Evolutionary conservation across 2,113 vertebrate species (phyloP), one percentile per base, ranked within the genome.

Genomic region (Zosterops pallidus): DNA sequence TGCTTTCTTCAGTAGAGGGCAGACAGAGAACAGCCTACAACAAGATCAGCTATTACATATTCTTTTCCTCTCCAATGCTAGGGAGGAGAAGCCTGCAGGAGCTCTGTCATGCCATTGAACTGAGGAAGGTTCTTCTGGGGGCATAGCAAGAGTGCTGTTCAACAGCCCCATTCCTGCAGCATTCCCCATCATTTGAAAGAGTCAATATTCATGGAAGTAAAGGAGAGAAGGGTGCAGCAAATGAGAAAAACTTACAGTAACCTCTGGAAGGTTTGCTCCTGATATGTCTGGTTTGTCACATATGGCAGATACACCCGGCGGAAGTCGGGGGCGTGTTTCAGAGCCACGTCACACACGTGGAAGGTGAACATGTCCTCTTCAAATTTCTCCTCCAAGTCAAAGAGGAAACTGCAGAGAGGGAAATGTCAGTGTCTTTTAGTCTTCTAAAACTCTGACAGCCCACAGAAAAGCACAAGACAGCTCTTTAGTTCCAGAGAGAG

Each of bases 281-380:
- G 99, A 52, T 99, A 99, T 0, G 98, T 99, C 97, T 99, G 99
- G 97, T 99, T 99, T 96, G 99, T 99, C 94, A 99, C 99, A 13
- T 99, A 99, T 8, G 99, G 99, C 50, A 99, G 98, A 72, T 99
- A 99, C 55, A 99, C 99, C 72, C 97, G 96, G 91, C 97, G 98
- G 97, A 99, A 99, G 84, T 98, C 97, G 0, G 98, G 97, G 33
- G 98, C 98, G 1, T 99, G 98, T n/a, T 96, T 98, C 81, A 98
- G 97, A 39, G 99, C 98, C 77, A 99, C 98, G 4, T 99, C 99
- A 11, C 99, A 99, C 80, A 99, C 99, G 0, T 98, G 98, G 93
- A 99, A 99, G 63, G 96, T 97, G 92, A 99, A 98, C 52, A 99
- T 97, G 95, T 99, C 96, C 33, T 96, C 97, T 78, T 99, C 99